Percentiles rank a stretch among this genome's conserved stretches.
phyloP scores from a whole-genome alignment of 2,797 vertebrate genomes.

The Masticophis lateralis region DNA sequence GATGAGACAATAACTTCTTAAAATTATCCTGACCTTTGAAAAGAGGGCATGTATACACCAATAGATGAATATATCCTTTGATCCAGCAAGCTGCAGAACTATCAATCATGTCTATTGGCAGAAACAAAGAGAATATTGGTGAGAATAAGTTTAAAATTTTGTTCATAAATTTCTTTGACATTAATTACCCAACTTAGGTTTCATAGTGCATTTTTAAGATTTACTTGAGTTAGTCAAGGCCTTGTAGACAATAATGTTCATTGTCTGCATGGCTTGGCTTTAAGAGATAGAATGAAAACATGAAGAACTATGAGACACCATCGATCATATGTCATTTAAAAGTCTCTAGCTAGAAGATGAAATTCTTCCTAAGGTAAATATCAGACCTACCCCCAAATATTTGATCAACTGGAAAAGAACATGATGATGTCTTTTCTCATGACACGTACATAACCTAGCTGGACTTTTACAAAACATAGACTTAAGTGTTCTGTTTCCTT shows the following conservation, averaged over 20 bases:
- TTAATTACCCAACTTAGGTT: constrained; percentile 41
- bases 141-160: constrained; percentile 40
- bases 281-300: constrained; percentile 42
- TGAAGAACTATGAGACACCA: constrained; percentile 40
- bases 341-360: constrained; percentile 31
- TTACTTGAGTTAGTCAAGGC: constrained; percentile 28
- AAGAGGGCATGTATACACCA: neutral
- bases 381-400: constrained; percentile 5
- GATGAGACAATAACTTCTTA: neutral
- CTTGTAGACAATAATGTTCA: constrained; percentile 47
- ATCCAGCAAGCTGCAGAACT: neutral
- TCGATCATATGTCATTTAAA: constrained; percentile 42
- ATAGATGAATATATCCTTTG: neutral
- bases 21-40: neutral
- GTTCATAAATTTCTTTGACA: constrained; percentile 60
- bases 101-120: constrained; percentile 40
- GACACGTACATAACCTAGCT: neutral
- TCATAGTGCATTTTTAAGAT: neutral
- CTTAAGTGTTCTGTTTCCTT: neutral
- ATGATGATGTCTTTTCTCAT: neutral
- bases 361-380: constrained; percentile 43
- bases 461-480: neutral
- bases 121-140: constrained; percentile 46
- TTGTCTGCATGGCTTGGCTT: constrained; percentile 53
- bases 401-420: neutral